Base-by-base conservation (phyloP, 2,113 vertebrate genomes). In the Capricornis sumatraensis region DNA sequence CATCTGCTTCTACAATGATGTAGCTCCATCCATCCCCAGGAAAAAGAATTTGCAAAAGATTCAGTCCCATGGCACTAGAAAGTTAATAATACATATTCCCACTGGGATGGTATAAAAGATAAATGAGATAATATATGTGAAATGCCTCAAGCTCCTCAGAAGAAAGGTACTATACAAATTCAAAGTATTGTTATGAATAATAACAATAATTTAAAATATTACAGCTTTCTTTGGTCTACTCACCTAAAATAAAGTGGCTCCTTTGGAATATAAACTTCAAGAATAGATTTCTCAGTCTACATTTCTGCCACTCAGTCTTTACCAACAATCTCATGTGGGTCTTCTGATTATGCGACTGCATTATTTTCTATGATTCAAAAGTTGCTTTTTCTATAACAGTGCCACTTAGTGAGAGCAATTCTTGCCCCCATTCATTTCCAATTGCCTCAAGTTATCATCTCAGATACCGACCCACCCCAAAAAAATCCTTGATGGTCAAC, bases 91-190 rank as follows among this genome's bases (percentile, higher is more conserved):
- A 96, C 67, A 97, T 96, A 96, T 93, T 95, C 78, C 97, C 86
- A 90, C 83, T 79, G 52, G 95, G 83, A 93, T 91, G 81, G 94
- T 97, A 95, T 98, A 96, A 97, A 98, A 96, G 91, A 94, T 97
- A 98, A 97, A 97, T 97, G 91, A 96, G 93, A 97, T 97, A 96
- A 97, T 98, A 96, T 97, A 96, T 96, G 57, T 96, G 97, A 97
- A 97, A 89, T 95, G 86, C 71, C 71, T 93, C 95, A 27, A 97
- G 95, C 62, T 89, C 82, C 89, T 97, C 93, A 93, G 91, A 97
- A 97, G 91, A 95, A 97, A 97, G 45, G 86, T 71, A 43, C 30
- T 64, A 91, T 92, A 97, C 78, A 95, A 95, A 97, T 96, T 94
- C 67, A 84, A 90, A 87, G 36, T 84, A 91, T 64, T 96, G 88